A percentile compares a stretch with the other conserved stretches of the same genome.
These are phyloP conservation scores for Drosophila rufa DNA, from an alignment of 1,140 invertebrate genomes.

Conservation along the genomic window DNA sequence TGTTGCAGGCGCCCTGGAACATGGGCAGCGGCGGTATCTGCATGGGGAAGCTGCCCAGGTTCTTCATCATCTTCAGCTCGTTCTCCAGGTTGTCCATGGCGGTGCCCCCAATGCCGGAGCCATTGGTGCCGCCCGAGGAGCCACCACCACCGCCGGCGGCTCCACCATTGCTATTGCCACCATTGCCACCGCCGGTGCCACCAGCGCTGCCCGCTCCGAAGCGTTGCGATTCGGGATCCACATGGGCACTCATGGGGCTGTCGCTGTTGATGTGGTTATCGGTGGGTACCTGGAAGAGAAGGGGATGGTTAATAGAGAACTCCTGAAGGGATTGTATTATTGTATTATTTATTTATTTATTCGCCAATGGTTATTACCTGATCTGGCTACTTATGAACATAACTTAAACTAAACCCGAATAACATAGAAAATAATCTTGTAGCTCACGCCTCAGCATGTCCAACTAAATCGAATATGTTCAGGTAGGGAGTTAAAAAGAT, in stretches of 20 bases:
- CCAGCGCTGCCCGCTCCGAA: conserved; percentile 52
- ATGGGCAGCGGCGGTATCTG: conserved; percentile 84
- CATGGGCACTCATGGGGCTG: conserved; percentile 80
- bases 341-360: no score
- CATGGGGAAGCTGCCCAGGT: conserved; percentile 82
- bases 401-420: no score
- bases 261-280: conserved; percentile 82
- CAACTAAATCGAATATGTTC: no score
- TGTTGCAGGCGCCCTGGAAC: conserved; percentile 81
- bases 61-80: conserved; percentile 85
- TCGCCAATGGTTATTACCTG: no score
- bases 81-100: conserved; percentile 82
- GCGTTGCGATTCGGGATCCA: conserved; percentile 74
- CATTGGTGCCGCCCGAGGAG: conserved; percentile 38
- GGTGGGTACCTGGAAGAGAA: conserved; percentile 65
- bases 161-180: conserved; percentile 50
- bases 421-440: no score
- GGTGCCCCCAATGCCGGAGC: conserved; percentile 40
- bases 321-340: no score
- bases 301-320: background rate
- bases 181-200: conserved; percentile 32
- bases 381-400: no score
- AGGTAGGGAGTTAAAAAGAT: no score
- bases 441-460: no score
- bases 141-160: conserved; percentile 22